These are phyloP conservation scores for Notocelia uddmanniana DNA, from an alignment of 2,888 invertebrate genomes.

Conservation along the genomic window DNA sequence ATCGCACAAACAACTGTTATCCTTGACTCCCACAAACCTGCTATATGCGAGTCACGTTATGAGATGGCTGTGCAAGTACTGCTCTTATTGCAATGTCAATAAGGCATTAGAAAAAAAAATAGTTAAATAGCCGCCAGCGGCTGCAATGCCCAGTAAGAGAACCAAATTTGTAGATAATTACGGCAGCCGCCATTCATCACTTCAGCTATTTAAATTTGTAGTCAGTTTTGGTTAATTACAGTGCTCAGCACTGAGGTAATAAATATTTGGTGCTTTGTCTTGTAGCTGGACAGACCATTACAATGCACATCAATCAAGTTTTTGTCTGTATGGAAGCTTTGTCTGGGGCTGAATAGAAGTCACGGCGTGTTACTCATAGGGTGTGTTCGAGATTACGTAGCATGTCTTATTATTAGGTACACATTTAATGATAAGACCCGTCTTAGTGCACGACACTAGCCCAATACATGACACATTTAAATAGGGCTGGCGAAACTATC, in stretches of 20 bases:
- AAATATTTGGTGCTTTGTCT: conserved; percentile 40
- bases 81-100: conserved; percentile 18
- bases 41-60: conserved; percentile 12
- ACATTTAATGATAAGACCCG: no score
- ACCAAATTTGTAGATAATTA: conserved; percentile 43
- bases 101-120: not conserved
- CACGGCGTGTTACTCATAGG: conserved; percentile 32
- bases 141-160: conserved; percentile 22
- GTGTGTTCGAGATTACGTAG: conserved; percentile 6
- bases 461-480: no score
- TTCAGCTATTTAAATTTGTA: conserved; percentile 38
- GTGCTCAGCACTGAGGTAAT: conserved; percentile 31
- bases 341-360: conserved; percentile 40
- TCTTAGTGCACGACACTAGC: no score
- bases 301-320: conserved; percentile 43
- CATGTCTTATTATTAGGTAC: not conserved
- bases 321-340: conserved; percentile 41
- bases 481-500: no score
- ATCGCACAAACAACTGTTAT: conserved; percentile 28
- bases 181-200: conserved; percentile 36
- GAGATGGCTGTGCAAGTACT: not conserved
- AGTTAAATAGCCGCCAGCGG: not conserved
- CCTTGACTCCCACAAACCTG: conserved; percentile 36
- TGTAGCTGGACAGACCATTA: conserved; percentile 38
- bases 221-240: conserved; percentile 42